Conservation (phyloP, 2,888 invertebrate genomes). For the Elgonia sp. region DNA sequence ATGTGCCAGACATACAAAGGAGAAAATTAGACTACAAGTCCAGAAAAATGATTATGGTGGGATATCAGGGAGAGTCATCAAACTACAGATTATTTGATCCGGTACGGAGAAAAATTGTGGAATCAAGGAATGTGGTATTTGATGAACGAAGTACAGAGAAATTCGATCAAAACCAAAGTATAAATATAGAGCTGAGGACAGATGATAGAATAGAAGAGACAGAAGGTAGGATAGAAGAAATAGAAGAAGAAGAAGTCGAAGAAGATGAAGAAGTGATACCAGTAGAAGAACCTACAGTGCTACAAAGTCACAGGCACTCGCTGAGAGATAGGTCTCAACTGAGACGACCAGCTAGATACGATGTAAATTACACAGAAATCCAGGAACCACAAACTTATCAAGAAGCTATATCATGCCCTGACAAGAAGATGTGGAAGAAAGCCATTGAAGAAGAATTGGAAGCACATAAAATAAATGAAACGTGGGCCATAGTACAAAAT, state of each 20-base stretch:
- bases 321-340: conserved; percentile 1
- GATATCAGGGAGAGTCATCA: conserved; percentile 22
- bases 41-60: conserved; percentile 30
- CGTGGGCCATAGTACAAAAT: conserved; percentile 62
- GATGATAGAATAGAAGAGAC: too few relatives aligned
- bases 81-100: conserved; percentile 25
- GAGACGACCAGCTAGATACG: neutral
- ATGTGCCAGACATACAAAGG: conserved; percentile 7
- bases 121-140: conserved; percentile 12
- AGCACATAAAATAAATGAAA: conserved; percentile 61
- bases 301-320: too few relatives aligned
- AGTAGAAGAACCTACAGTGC: too few relatives aligned
- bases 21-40: conserved; percentile 14
- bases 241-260: too few relatives aligned
- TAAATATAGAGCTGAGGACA: too few relatives aligned
- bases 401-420: conserved; percentile 45
- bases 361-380: neutral
- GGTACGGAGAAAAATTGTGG: conserved; percentile 9
- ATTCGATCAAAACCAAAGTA: too few relatives aligned
- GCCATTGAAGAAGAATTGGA: conserved; percentile 62
- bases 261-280: too few relatives aligned
- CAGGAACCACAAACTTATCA: neutral
- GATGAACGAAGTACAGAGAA: neutral
- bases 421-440: conserved; percentile 40
- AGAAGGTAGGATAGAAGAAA: too few relatives aligned